Percentiles rank a stretch among this genome's conserved stretches.
phyloP scores from a whole-genome alignment of 2,888 invertebrate species.

The Chrysolina oricalcia region DNA sequence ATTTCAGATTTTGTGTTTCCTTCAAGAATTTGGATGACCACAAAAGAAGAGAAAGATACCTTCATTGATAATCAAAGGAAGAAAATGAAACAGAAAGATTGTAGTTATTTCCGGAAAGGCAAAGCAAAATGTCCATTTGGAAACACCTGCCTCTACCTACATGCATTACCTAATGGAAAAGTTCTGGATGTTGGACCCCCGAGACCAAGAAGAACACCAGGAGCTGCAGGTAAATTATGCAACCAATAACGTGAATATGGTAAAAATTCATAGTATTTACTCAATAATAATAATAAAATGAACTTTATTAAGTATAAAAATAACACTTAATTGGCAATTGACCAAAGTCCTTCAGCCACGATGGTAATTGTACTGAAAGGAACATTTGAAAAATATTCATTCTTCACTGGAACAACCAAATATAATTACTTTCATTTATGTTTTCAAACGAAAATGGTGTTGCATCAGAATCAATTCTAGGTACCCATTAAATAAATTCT shows the following conservation, averaged over 20 bases:
- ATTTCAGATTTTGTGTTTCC: conserved; percentile 83
- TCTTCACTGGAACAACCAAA: too few species aligned
- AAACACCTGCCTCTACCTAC: conserved; percentile 87
- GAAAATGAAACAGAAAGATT: conserved; percentile 76
- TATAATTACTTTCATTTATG: too few species aligned
- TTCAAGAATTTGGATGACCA: conserved; percentile 84
- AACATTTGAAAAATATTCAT: too few species aligned
- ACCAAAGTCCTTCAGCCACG: too few species aligned
- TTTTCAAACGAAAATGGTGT: too few species aligned
- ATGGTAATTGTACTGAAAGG: too few species aligned
- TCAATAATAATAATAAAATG: too few species aligned
- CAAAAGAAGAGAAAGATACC: conserved; percentile 82
- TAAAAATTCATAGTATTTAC: too few species aligned
- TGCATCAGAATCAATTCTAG: too few species aligned
- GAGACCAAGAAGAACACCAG: conserved; percentile 47
- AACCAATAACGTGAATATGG: not conserved
- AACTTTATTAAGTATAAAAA: too few species aligned
- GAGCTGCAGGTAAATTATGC: conserved; percentile 36
- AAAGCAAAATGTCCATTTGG: conserved; percentile 87
- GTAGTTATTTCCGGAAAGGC: conserved; percentile 86
- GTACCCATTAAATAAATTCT: too few species aligned
- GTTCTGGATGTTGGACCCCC: conserved; percentile 77
- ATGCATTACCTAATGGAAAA: conserved; percentile 82
- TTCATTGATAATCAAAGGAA: conserved; percentile 81
- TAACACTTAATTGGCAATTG: too few species aligned